Evolutionary conservation across 1,140 invertebrate genomes (phyloP), one percentile per base, ranked within the genome.

Genomic region (Diorhabda sublineata): DNA sequence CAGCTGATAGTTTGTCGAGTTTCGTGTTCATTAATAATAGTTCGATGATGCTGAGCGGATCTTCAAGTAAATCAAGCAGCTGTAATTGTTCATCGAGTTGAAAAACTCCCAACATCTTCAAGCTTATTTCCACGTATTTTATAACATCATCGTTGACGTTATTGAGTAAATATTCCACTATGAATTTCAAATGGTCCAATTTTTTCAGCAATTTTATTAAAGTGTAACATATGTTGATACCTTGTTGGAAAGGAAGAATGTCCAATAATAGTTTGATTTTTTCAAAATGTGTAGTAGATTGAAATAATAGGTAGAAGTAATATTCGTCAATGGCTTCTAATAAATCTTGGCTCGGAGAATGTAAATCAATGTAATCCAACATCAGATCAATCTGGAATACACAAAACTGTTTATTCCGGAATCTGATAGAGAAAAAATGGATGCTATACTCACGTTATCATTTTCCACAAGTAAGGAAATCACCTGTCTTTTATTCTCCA

Each of bases 11-110:
- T 69, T 84, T 83, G 74, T 91, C 89, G 58, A 92, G 83, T 77
- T 88, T 89, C 1, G 86, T 88, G 73, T 92, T 91, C 90, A 92
- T 92, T 2, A 92, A 74, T 59, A 91, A 81, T 74, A 91, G 88
- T 72, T 92, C 91, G 3, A 92, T 81, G 75, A 92, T 89, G 0
- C 90, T 76, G 11, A 91, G 73, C 0, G 91, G 91, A 70, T 87
- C 85, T 41, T 85, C 84, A 42, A 91, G 85, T 3, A 92, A 75
- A 69, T 87, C 83, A 82, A 87, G 86, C 61, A 89, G 87, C 5
- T 85, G 77, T 9, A 81, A 71, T 67, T 85, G 84, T 69, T 90
- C 84, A 26, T 79, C 81, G 0, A 66, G 9, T 8, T 86, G 83
- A 57, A 91, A 82, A 69, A 84, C 81, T 52, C 84, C 79, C 79